Conservation (phyloP, 2,797 vertebrate species). For the Halcyon badia region DNA sequence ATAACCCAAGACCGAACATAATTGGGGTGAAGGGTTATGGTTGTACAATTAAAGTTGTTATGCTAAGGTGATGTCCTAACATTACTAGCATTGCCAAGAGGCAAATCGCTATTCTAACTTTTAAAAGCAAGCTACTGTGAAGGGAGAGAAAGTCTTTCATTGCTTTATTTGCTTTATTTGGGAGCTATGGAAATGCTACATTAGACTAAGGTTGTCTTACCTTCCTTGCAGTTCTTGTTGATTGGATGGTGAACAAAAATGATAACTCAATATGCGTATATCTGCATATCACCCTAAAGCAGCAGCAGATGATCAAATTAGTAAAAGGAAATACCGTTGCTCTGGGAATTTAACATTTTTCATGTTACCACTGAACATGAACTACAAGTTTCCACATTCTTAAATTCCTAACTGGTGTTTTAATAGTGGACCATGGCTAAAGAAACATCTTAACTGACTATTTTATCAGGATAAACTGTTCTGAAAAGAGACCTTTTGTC, state of each 20-base stretch:
- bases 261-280: not conserved
- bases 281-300: not conserved
- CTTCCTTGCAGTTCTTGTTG: not conserved
- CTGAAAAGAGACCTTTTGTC: not conserved
- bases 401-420: not conserved
- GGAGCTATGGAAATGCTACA: not conserved
- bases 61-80: conserved; percentile 3
- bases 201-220: not conserved
- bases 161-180: not conserved
- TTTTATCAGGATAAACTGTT: not conserved
- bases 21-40: conserved; percentile 55
- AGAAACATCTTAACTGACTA: not conserved
- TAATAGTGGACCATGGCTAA: not conserved
- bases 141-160: not conserved
- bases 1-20: conserved; percentile 34
- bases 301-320: not conserved
- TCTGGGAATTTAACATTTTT: not conserved
- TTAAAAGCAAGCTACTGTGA: not conserved
- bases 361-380: not conserved
- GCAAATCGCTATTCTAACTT: not conserved
- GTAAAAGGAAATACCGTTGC: not conserved
- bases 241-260: not conserved
- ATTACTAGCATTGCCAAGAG: not conserved
- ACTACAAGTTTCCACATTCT: not conserved
- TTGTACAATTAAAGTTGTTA: conserved; percentile 45